Evolutionary conservation across 1,140 invertebrate species (phyloP), one percentile per base, ranked within the genome.

Genomic region (Galendromus occidentalis): DNA sequence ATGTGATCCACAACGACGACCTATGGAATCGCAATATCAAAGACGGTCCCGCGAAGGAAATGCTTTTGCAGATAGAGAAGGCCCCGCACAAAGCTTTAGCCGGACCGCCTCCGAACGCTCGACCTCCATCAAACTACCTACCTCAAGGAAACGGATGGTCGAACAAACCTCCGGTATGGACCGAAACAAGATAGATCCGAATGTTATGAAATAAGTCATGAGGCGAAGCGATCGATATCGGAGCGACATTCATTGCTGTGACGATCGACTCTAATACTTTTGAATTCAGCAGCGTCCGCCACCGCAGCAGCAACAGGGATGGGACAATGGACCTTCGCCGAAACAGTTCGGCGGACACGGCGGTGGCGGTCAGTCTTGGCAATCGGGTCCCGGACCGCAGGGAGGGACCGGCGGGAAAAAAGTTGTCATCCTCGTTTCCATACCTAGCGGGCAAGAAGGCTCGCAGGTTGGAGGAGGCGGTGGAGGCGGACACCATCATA

Each of bases 1-100:
- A 59, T 25, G 51, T 59, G 14, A 59, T 59, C 51, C 51, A 59
- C 20, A 59, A 59, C 22, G 51, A 59, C 22, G 51, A 59, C 14
- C 51, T 59, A 1, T 59, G 51, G 51, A 59, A 59, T 33, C 14
- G 33, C 17, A 59, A 59, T 22, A 59, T 59, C 51, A 59, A 59
- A 33, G 51, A 59, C 25, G 51, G 51, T 20, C 51, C 51, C 14
- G 51, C 14, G 2, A 59, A 59, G 22, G 25, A 59, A 59, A 59
- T 59, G 51, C 51, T 59, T 14, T 14, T 59, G 51, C 5, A 17
- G 1, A 17, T 59, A n/a, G 51, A 59, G 51, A 59, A 59, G 51
- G 51, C 25, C 25, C 14, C 14, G 17, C 45, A 47, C 45, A 33
- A 25, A 25, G 17, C 14, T 22, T 22, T 59, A 18, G 14, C 51